Evolutionary conservation across 2,113 vertebrate genomes (phyloP), one percentile per base, ranked within the genome.

Genomic region (Proterorhinus semilunaris): DNA sequence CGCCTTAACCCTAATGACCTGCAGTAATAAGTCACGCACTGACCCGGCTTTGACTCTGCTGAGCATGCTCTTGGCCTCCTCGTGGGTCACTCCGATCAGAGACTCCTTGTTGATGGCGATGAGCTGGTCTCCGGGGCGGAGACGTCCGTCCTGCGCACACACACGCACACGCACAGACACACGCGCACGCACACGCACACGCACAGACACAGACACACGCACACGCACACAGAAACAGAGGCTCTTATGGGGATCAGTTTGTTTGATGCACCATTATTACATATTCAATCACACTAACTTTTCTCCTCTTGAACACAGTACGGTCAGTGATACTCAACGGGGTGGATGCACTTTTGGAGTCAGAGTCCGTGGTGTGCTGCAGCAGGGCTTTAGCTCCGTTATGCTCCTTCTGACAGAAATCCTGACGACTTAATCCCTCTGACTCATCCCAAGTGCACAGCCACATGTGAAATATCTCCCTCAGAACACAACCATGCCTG

Each of bases 81-180:
- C 96, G 0, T 94, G 81, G 0, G 95, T 96, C 69, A 95, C 88
- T 13, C 96, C 95, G 72, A 97, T 94, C 75, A 97, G 75, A 1
- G 96, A 96, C 81, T 96, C 95, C 85, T 93, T 96, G 69, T 96
- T 96, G 71, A 97, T 92, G 47, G 96, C 95, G 0, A 97, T 92
- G 13, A 97, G 92, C 65, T 96, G 95, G 84, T 96, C 96, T 59
- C 96, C 96, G 0, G 93, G 93, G 71, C 93, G 89, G 46, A 96
- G 90, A 1, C 95, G 92, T 68, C 95, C 95, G 42, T 96, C 95
- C 96, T 97, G 85, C 62, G 85, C 47, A 78, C 0, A 12, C 11
- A 75, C 0, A 81, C 36, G 55, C 0, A 43, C 5, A 46, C n/a
- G 2, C 48, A 50, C 48, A 11, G 1, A 50, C 10, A 50, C 27